Evolutionary conservation across 2,888 invertebrate species (phyloP).

Genomic region (Liodrosophila aerea): DNA sequence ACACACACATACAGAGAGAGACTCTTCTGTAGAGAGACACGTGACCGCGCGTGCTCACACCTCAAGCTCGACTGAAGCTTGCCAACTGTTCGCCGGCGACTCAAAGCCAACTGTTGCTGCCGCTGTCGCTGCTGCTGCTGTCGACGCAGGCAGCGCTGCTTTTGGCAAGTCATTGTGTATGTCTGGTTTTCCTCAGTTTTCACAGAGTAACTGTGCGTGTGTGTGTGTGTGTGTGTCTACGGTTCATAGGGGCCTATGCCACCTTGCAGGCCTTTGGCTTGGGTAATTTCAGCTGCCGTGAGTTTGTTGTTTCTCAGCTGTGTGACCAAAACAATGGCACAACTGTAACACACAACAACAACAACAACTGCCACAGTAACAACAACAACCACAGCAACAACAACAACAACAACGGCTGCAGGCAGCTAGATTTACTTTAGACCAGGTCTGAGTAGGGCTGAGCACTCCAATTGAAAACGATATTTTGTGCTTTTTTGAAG

Average conservation of each 20-base stretch:
- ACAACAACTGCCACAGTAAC: slow-evolving; percentile 15
- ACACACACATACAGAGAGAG: no score
- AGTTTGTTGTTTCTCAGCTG: slow-evolving; percentile 70
- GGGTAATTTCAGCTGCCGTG: slow-evolving; percentile 71
- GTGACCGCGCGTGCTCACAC: slow-evolving; percentile 52
- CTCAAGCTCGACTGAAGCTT: slow-evolving; percentile 65
- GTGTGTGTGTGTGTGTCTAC: slow-evolving; percentile 17
- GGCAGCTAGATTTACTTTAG: slow-evolving; percentile 43
- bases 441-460: slow-evolving; percentile 47
- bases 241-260: slow-evolving; percentile 62
- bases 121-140: slow-evolving; percentile 4
- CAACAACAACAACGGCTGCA: slow-evolving; percentile 19
- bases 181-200: slow-evolving; percentile 74
- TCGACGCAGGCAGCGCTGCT: slow-evolving; percentile 25
- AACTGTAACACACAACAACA: slow-evolving; percentile 52
- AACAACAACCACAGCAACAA: slow-evolving; percentile 19
- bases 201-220: slow-evolving; percentile 42
- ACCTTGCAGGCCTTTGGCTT: slow-evolving; percentile 78
- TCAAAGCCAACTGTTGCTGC: slow-evolving; percentile 55
- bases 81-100: slow-evolving; percentile 47
- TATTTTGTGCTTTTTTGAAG: slow-evolving; percentile 16
- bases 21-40: slow-evolving; percentile 15
- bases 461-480: slow-evolving; percentile 24
- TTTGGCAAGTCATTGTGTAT: slow-evolving; percentile 65
- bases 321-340: slow-evolving; percentile 75